Evolutionary conservation across 2,888 invertebrate species (phyloP), one percentile per base, ranked within the genome.

Genomic region (Phengaris arion): DNA sequence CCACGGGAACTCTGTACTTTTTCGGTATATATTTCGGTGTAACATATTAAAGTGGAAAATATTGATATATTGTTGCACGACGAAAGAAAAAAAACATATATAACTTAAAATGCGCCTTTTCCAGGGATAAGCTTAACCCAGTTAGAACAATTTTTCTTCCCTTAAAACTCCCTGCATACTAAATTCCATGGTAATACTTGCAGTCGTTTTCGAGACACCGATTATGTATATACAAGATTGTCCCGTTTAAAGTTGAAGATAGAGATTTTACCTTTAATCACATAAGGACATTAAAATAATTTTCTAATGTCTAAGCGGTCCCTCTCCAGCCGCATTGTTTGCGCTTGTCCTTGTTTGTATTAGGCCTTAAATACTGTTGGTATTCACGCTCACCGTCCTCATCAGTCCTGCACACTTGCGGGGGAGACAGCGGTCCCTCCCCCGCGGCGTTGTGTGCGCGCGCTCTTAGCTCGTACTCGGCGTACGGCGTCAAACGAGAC

Each of bases 401-500:
- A 83, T 97, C 96, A 6, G 98, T 98, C 79, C 95, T 95, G 87
- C 98, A 97, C 85, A 95, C 95, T 83, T 97, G 94, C 13, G 97
- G 95, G 55, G 94, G 90, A 81, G 97, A 97, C 78, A 97, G 92
- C 22, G 96, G 95, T 0, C 98, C 98, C 83, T 98, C 98, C 0
- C 98, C 98, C 6, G 96, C 97, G 51, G 96, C 95, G 5, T 98
- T 98, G 85, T 96, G 97, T 10, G 98, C 98, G 82, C 97, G 90
- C 6, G 97, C 96, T 83, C 97, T 95, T 79, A 98, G 95, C 79
- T 97, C 97, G 88, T 98, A 98, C 90, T 98, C 98, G 45, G 97
- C 97, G 84, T 96, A 97, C 81, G 97, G 96, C 81, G 96, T 95
- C 77, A 98, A 89, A 8, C 96, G 96, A 80, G 97, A 96, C 77